Percentiles rank a stretch among this genome's conserved stretches.
Evolutionary conservation across 2,797 vertebrate species (phyloP).

Genomic region (Moxostoma hubbsi): DNA sequence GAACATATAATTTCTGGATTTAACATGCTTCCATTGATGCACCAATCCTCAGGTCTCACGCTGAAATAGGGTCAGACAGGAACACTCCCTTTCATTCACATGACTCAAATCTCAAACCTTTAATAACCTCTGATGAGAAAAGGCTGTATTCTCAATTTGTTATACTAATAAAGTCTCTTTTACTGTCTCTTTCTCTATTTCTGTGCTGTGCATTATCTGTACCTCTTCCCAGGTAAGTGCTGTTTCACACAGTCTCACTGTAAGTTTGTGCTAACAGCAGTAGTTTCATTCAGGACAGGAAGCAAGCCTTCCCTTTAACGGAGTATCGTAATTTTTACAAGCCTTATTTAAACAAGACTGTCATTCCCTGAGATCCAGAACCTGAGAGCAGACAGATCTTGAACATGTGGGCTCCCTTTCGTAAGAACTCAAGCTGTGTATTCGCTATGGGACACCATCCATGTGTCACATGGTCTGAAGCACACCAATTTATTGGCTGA

Average conservation of each 20-base stretch:
- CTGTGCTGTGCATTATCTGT: too few species aligned
- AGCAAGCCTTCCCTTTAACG: conserved; percentile 18
- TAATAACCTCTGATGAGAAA: conserved; percentile 17
- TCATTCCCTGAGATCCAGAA: conserved; percentile 17
- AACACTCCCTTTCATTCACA: not conserved
- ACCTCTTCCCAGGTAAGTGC: not conserved
- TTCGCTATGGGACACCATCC: too few species aligned
- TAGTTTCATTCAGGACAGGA: conserved; percentile 12
- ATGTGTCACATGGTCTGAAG: too few species aligned
- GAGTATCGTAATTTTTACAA: too few species aligned
- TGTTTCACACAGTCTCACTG: not conserved
- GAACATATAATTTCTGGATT: conserved; percentile 19
- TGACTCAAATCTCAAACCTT: not conserved
- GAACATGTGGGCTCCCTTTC: too few species aligned
- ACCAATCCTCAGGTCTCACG: too few species aligned
- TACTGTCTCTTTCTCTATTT: not conserved
- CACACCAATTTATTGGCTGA: too few species aligned
- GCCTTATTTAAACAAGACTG: conserved; percentile 9
- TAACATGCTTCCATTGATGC: not conserved
- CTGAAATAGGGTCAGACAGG: too few species aligned
- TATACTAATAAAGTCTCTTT: not conserved
- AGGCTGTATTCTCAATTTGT: conserved; percentile 40
- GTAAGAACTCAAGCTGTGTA: too few species aligned
- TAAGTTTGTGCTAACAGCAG: conserved; percentile 4
- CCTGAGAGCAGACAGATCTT: conserved; percentile 22